A percentile compares a stretch with the other conserved stretches of the same genome.
Evolutionary conservation across 2,113 vertebrate genomes (phyloP).

Genomic region (Crotalus viridis): DNA sequence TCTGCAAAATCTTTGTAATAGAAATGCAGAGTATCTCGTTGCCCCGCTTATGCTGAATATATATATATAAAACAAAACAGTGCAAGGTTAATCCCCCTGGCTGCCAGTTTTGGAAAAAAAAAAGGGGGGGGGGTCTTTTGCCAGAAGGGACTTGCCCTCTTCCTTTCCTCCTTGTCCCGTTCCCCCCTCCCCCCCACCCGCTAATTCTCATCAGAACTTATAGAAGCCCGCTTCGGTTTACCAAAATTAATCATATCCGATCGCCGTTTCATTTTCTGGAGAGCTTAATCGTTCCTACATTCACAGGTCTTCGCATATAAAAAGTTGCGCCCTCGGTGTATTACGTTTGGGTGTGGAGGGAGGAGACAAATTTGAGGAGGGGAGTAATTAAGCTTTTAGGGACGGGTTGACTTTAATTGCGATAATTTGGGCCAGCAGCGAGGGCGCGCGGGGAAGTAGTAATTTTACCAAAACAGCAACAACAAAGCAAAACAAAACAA

Average conservation of each 20-base stretch:
- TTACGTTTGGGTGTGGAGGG: background rate
- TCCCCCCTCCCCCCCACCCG: background rate
- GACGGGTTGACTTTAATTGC: background rate
- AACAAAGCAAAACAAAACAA: background rate
- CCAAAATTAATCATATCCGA: background rate
- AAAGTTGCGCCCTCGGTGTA: background rate
- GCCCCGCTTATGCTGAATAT: background rate
- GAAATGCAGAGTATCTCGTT: too few species aligned
- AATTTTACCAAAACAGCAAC: background rate
- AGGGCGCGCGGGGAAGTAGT: background rate
- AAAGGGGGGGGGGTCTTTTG: background rate
- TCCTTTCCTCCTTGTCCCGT: too few species aligned
- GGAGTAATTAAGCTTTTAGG: background rate
- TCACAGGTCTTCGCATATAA: background rate
- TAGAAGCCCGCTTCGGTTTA: background rate
- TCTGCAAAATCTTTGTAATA: background rate
- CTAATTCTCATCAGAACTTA: background rate
- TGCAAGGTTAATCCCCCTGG: too few species aligned
- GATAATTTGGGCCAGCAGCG: background rate
- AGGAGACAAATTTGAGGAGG: background rate
- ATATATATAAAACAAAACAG: background rate
- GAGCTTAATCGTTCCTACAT: too few species aligned
- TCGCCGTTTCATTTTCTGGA: background rate
- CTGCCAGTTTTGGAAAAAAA: background rate
- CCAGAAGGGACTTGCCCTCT: too few species aligned